phyloP scores from a whole-genome alignment of 2,113 vertebrate genomes.

The Chitala chitala region DNA sequence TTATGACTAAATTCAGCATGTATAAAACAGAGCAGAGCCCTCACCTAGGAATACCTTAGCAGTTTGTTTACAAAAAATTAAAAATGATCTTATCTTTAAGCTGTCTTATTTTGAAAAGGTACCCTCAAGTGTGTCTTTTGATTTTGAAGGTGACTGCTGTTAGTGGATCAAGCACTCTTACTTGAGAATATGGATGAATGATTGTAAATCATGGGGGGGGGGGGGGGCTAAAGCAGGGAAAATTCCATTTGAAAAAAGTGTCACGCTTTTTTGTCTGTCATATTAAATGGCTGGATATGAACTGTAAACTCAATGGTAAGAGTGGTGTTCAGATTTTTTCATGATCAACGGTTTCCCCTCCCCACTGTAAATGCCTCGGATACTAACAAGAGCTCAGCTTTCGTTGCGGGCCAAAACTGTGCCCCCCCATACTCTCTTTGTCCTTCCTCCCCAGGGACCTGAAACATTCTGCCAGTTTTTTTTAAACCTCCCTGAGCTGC shows the following conservation, averaged over 20 bases:
- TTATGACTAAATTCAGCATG: too few relatives aligned
- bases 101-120: too few relatives aligned
- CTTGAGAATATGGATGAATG: neutral
- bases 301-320: conserved; percentile 30
- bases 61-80: too few relatives aligned
- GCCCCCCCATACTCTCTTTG: neutral
- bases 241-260: conserved; percentile 20
- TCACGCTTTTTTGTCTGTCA: conserved; percentile 19
- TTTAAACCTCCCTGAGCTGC: neutral
- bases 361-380: neutral
- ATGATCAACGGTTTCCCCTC: neutral
- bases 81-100: too few relatives aligned
- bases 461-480: neutral
- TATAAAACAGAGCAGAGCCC: too few relatives aligned
- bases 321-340: conserved; percentile 11
- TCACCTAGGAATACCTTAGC: too few relatives aligned
- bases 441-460: neutral
- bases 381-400: conserved; percentile 14
- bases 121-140: too few relatives aligned
- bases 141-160: too few relatives aligned
- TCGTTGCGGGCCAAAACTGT: neutral
- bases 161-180: neutral
- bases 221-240: neutral
- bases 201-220: neutral
- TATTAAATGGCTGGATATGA: conserved; percentile 27